Base-by-base conservation (phyloP, 1,140 invertebrate species). In the Lasioglossum baleicum region DNA sequence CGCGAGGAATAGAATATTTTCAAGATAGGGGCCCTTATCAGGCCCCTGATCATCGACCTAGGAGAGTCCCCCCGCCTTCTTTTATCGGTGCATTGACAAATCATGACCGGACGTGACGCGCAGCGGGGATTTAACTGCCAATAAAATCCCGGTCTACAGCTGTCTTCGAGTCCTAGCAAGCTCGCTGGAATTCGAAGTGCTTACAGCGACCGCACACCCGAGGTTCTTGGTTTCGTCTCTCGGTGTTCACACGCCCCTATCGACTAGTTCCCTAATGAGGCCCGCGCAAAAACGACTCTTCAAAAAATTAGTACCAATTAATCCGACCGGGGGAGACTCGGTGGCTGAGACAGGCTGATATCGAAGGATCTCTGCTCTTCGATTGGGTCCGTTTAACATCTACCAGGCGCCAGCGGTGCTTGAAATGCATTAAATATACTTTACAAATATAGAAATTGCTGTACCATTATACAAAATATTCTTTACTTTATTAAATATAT, bases 11-110 rank as follows among this genome's bases (percentile, higher is more conserved):
- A 75, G 83, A 56, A 77, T 65, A 65, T 84, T 61, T 69, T 56
- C 51, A 31, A 73, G 44, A n/a, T 5, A 31, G 8, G 13, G 26
- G n/a, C 56, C 10, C 53, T 68, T 81, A 84, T 84, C 82, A 58
- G 20, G 40, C 51, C 17, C 31, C 26, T 17, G 53, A 80, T 83
- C 67, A 75, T 67, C 63, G 56, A 80, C 48, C 73, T 84, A 61
- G 42, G 73, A 76, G 68, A 73, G n/a, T n/a, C 2, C 11, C 35
- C 20, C 17, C 22, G 26, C 53, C 31, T 60, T 84, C 22, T 73
- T 81, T 76, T 77, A 85, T 81, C 58, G 78, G 8, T 7, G 22
- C 31, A 84, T 70, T 81, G 82, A 81, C 60, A 81, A 73, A 84
- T 84, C 71, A 74, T 84, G 66, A 56, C 15, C 51, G 44, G 69